Percentiles rank a stretch among this genome's conserved stretches.
Evolutionary conservation across 2,113 vertebrate genomes (phyloP).

Genomic region (Oncorhynchus gorbuscha): DNA sequence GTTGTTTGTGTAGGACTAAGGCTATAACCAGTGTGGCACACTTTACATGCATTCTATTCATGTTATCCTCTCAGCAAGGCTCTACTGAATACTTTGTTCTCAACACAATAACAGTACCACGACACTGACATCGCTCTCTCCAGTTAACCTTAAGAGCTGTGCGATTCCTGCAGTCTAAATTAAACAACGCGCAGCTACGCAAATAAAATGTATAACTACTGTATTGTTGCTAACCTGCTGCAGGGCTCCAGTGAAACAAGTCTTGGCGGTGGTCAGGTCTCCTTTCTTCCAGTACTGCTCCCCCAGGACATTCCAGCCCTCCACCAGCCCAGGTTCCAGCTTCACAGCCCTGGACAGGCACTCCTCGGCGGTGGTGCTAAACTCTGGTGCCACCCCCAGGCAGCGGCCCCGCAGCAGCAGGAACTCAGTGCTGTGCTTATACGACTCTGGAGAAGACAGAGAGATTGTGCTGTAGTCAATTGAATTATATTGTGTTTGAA

Average conservation of each 20-base stretch:
- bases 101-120: not conserved
- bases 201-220: constrained; percentile 12
- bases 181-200: too few species aligned
- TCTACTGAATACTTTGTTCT: not conserved
- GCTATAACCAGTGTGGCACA: not conserved
- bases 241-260: constrained; percentile 87
- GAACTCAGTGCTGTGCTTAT: constrained; percentile 73
- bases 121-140: not conserved
- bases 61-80: not conserved
- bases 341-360: constrained; percentile 86
- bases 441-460: constrained; percentile 62
- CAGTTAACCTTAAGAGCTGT: too few species aligned
- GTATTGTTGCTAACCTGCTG: constrained; percentile 72
- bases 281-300: constrained; percentile 93
- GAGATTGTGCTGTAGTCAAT: not conserved
- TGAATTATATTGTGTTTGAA: not conserved
- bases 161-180: too few species aligned
- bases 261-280: constrained; percentile 81
- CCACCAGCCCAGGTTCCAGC: constrained; percentile 82
- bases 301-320: constrained; percentile 89
- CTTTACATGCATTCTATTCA: not conserved
- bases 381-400: constrained; percentile 78
- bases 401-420: constrained; percentile 83
- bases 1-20: not conserved
- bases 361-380: constrained; percentile 78